Evolutionary conservation across 2,113 vertebrate genomes (phyloP), one percentile per base, ranked within the genome.

Genomic region (Crypturellus undulatus): DNA sequence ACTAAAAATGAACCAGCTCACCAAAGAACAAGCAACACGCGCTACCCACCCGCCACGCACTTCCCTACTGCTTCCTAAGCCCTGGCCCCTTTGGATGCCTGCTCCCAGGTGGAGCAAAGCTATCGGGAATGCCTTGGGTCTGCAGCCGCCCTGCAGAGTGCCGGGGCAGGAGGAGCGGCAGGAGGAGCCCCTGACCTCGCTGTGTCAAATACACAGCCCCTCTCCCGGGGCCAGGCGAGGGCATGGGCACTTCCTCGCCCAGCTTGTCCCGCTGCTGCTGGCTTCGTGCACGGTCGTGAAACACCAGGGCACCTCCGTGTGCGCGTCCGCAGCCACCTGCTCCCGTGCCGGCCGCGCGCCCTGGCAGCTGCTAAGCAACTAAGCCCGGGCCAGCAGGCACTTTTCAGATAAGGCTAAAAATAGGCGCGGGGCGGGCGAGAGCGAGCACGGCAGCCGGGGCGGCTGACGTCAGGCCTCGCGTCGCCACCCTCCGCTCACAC

Each of bases 341-440:
- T 60, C 69, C 70, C 80, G 6, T 9, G 4, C 15, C 67, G 34
- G 91, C 54, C 36, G 19, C 9, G 22, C 87, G 32, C 5, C 58
- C 96, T 96, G 83, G 30, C 5, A 58, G 96, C 96, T 97, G 97
- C 97, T 97, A 94, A 91, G 97, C 96, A 97, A 97, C 96, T 79
- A 17, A 62, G 69, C 87, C 94, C 78, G 1, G 0, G 78, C 28
- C 9, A 77, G 95, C 79, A 93, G 87, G 79, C 87, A 52, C 70
- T 95, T 93, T 5, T 1, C 78, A 95, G 96, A 96, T 91, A 63
- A 42, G 0, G 92, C 95, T 97, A 97, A 97, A 97, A 95, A 97
- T 97, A 98, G 95, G 34, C 20, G 21, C 58, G 40, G 42, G 3
- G 85, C 92, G 86, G 77, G 83, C 40, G 9, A 92, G 69, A 79